Base-by-base conservation (phyloP, 2,888 invertebrate species). In the Cistogaster globosa region DNA sequence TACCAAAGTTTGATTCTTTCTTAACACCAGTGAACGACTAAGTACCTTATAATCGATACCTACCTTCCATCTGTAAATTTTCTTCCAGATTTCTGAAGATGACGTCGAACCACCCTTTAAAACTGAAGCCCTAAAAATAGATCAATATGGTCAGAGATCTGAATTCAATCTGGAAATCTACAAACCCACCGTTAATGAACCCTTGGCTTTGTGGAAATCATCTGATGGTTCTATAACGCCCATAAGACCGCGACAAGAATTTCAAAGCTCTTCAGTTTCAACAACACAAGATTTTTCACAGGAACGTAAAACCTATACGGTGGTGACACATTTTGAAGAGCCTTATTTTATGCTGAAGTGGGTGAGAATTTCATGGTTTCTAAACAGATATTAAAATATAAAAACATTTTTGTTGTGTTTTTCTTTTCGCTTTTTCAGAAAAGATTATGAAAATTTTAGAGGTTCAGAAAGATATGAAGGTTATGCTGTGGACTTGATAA, bases 401-500 rank as follows among this genome's bases (percentile, higher is more conserved):
- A 55, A 20, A 32, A 36, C 8, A 18, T 42, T 62, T 8, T 12
- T 53, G 11, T n/a, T n/a, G 7, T 20, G 14, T 26, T 22, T 32
- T 26, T 26, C 4, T 26, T 26, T 26, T 26, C 4, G 26, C 26
- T 32, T 20, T 77, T 78, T 20, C 51, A 92, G 93, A 87, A 90
- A 91, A 68, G 94, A 94, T 22, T 95, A 95, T 14, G 93, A 94
- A 78, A 89, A 90, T 65, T 90, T 84, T 5, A 88, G 90, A 14
- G 91, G 91, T 0, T 83, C 97, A 89, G 96, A 95, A 87, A 94
- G 95, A 65, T 98, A 94, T 90, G 97, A 97, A 92, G 98, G 98
- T 1, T 99, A 97, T 91, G 96, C 97, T 2, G 95, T 98, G 89
- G 99, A 99, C 92, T 93, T 99, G 22, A 96, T 99, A 88, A 94